Percentiles rank a stretch among this genome's conserved stretches.
These are phyloP conservation scores for Macrophya annulata DNA, from an alignment of 2,888 invertebrate genomes.

Conservation along the genomic window DNA sequence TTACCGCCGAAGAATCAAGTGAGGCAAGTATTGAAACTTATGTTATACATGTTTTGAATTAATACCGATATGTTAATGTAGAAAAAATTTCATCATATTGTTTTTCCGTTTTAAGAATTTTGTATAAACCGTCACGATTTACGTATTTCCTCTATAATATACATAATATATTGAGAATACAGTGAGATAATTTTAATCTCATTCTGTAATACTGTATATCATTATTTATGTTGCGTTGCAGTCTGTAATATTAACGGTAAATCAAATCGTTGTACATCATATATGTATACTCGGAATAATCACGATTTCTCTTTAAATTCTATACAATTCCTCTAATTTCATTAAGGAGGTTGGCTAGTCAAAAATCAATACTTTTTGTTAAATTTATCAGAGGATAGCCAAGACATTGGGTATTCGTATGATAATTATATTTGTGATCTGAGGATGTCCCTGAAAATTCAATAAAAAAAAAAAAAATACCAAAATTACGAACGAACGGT, in stretches of 20 bases:
- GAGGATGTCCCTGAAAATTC: no score
- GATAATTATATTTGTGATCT: no score
- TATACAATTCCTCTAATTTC: background rate
- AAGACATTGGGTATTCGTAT: no score
- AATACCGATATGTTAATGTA: background rate
- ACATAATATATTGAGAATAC: background rate
- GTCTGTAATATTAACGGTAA: no score
- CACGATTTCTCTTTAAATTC: background rate
- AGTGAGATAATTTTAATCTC: no score
- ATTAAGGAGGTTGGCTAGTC: no score
- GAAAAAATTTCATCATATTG: background rate
- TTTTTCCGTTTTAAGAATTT: background rate
- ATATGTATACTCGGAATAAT: background rate
- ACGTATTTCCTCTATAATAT: background rate
- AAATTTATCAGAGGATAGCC: no score
- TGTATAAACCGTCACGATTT: background rate
- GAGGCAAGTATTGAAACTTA: slow-evolving; percentile 26
- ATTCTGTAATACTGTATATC: no score
- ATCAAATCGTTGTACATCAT: background rate
- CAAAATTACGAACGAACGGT: no score
- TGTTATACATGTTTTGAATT: background rate
- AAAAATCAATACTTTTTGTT: no score
- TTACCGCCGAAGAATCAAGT: slow-evolving; percentile 43
- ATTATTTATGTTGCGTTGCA: no score
- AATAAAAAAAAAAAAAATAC: no score